These are phyloP conservation scores for Ophion ellenae DNA, from an alignment of 2,888 invertebrate species.

Conservation along the genomic window DNA sequence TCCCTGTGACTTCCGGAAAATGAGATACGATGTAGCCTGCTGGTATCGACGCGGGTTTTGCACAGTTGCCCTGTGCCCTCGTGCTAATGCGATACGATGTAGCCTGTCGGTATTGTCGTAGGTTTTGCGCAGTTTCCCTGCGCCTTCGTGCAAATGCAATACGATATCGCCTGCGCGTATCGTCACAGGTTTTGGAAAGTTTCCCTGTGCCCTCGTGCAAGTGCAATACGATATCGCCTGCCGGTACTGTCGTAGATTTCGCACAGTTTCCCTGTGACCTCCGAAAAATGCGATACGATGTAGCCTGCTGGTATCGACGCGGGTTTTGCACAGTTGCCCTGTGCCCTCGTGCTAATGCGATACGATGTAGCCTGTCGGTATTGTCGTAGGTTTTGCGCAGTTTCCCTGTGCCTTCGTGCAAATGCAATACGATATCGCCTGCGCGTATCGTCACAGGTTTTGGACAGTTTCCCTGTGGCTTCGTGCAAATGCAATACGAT, in stretches of 20 bases:
- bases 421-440: not conserved
- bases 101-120: no score
- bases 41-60: no score
- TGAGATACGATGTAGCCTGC: no score
- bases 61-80: no score
- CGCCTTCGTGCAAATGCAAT: no score
- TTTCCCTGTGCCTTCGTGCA: not conserved
- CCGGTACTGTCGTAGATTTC: not conserved
- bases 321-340: not conserved
- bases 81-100: no score
- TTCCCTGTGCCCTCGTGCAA: no score
- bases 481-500: not conserved
- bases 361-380: not conserved
- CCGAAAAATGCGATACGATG: not conserved
- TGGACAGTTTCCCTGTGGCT: not conserved
- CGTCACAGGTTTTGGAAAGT: no score
- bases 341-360: not conserved
- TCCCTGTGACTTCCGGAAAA: no score
- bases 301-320: not conserved
- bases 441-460: not conserved
- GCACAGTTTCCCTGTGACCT: not conserved
- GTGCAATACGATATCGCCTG: no score
- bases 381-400: not conserved
- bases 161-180: no score
- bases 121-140: no score